Evolutionary conservation across 2,113 vertebrate species (phyloP).

Genomic region (Campylomormyrus numenius): DNA sequence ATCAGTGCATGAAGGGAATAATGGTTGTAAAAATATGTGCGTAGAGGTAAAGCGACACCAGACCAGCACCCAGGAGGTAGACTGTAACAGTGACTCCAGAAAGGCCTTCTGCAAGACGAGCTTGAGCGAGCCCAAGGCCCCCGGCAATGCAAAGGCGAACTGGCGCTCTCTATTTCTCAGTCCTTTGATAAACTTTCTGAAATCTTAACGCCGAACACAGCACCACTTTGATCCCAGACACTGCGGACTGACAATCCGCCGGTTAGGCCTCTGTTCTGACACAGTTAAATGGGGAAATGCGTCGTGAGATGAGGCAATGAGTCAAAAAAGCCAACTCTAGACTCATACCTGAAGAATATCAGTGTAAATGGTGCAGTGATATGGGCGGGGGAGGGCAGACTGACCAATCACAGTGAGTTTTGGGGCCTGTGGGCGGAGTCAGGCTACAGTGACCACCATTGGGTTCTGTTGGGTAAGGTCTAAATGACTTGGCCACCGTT

Average conservation of each 20-base stretch:
- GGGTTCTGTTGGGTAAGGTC: neutral
- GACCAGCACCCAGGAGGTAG: neutral
- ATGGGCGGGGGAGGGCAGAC: neutral
- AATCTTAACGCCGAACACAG: slow-evolving; percentile 6
- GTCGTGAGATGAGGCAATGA: neutral
- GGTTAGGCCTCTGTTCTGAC: neutral
- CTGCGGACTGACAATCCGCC: neutral
- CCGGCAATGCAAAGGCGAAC: neutral
- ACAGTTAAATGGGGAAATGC: neutral
- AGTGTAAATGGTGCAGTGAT: neutral
- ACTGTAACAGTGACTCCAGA: neutral
- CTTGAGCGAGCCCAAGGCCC: neutral
- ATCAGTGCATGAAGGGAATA: neutral
- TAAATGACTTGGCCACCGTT: neutral
- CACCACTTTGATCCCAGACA: slow-evolving; percentile 15
- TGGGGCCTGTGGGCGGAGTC: neutral
- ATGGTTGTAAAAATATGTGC: slow-evolving; percentile 3
- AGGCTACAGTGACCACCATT: neutral
- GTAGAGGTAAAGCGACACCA: neutral
- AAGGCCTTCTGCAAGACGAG: neutral
- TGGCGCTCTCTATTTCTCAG: neutral
- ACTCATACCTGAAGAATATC: neutral
- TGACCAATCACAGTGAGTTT: neutral
- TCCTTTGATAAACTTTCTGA: slow-evolving; percentile 13
- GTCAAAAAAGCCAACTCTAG: neutral